Base-by-base conservation (phyloP, 1,140 invertebrate genomes). In the Triops cancriformis region DNA sequence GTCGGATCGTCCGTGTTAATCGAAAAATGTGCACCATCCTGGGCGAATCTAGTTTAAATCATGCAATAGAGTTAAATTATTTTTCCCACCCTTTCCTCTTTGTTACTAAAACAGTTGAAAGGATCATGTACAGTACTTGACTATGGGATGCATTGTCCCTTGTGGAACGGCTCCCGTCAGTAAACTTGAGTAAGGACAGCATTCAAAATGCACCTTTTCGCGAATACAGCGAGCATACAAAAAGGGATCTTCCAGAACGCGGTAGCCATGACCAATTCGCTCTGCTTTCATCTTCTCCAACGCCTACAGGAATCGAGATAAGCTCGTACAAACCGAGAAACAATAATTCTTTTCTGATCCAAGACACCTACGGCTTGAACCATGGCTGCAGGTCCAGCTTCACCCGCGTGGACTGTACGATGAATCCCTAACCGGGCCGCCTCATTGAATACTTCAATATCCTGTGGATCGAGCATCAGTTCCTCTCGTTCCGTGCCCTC, bases 241-340 rank as follows among this genome's bases (percentile, higher is more conserved):
- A 0, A 79, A 78, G 23, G 82, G 73, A 80, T 90, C 87, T 37
- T 88, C 83, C 14, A 88, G 37, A 7, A 87, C 83, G 78, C 86
- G 85, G 80, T 90, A 91, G 1, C 89, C 89, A 81, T 90, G 89
- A 7, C 89, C 89, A 45, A 90, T 87, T 45, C 89, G 79, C 76
- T 88, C 86, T 5, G 87, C 88, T 74, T 85, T 78, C 82, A 89
- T 83, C 11, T 83, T 80, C 18, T 88, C 84, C 9, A 90, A 31
- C 18, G 88, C 89, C 83, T 85, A 79, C 26, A 82, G 4, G 4
- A 26, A 45, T n/a, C 0, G 14, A 76, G n/a, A 26, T 2, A n/a
- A n/a, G n/a, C n/a, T n/a, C n/a, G n/a, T n/a, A n/a, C n/a, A n/a
- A n/a, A 45, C 28, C 37, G 23, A 26, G 41, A 74, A 11, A n/a